Base-by-base conservation (phyloP, 2,888 invertebrate species). In the Coremacera marginata region DNA sequence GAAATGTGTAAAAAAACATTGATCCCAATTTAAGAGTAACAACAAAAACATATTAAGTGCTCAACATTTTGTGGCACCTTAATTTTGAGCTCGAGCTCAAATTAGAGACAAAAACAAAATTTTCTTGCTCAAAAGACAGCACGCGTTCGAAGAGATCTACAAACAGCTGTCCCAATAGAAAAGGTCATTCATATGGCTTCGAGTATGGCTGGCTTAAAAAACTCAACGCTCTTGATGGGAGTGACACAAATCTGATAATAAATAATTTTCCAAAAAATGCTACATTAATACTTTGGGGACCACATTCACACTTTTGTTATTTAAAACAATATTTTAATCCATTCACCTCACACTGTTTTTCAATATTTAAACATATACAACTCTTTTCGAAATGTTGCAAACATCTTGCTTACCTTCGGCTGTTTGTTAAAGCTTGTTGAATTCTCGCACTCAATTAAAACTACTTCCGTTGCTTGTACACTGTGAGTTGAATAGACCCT, bases 361-460 rank as follows among this genome's bases (percentile, higher is more conserved):
- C 25, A n/a, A 25, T 19, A 22, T 31, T 5, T 31, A 31, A 31
- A 31, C 31, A 31, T 31, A 31, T 31, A 31, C 31, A 31, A 31
- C 37, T 8, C 7, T 37, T 37, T 5, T 37, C 37, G 7, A 37
- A 7, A 1, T 37, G 1, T 37, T 37, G 3, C 37, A 37, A 37
- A 7, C 7, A 14, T 19, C 57, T 25, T 25, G 25, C 9, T 22
- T 14, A 27, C 14, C 25, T 7, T 22, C 57, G 25, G 14, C 25
- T 9, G 11, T 11, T 11, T 7, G 4, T 16, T 52, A 5, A 1
- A n/a, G 19, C n/a, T 22, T 22, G 57, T 60, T 14, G 51, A 68
- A 37, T 55, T 37, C 9, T 55, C 19, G 11, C 55, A 55, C 44
- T 67, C 49, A 74, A 74, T 65, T 74, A 55, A 74, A 65, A 55